phyloP scores from a whole-genome alignment of 2,113 vertebrate species.

The Dissostichus mawsoni region DNA sequence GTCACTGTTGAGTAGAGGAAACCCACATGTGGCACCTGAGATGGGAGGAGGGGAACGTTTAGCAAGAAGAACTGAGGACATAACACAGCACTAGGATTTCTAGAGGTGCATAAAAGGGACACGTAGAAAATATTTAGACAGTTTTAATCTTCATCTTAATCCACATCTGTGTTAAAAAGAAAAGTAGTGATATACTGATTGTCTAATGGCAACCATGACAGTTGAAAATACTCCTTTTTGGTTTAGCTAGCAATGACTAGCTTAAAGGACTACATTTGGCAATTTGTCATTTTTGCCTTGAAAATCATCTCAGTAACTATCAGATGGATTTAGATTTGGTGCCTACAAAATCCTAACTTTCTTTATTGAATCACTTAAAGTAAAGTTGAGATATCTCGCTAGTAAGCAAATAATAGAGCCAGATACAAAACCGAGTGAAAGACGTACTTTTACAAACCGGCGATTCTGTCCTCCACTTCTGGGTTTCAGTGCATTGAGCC shows the following conservation, averaged over 20 bases:
- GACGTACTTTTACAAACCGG: constrained; percentile 88
- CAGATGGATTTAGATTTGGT: too few relatives aligned
- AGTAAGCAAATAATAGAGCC: not conserved
- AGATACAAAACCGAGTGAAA: not conserved
- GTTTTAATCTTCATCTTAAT: too few relatives aligned
- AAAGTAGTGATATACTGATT: too few relatives aligned
- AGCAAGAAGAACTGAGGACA: not conserved
- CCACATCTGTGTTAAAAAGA: too few relatives aligned
- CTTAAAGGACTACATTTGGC: too few relatives aligned
- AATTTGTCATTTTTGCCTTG: too few relatives aligned
- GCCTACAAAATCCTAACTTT: too few relatives aligned
- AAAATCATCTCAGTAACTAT: too few relatives aligned
- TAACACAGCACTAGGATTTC: not conserved
- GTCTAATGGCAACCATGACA: too few relatives aligned
- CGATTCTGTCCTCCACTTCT: constrained; percentile 82
- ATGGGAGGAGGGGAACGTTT: not conserved
- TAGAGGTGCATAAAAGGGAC: not conserved
- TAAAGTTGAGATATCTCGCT: not conserved
- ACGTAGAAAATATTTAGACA: not conserved
- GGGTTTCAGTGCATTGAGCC: constrained; percentile 85
- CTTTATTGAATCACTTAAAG: too few relatives aligned
- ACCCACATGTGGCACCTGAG: constrained; percentile 82
- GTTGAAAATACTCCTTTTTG: too few relatives aligned
- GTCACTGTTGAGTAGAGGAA: constrained; percentile 75
- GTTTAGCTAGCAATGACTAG: too few relatives aligned